Evolutionary conservation across 2,797 vertebrate genomes (phyloP).

Genomic region (Lemur catta): DNA sequence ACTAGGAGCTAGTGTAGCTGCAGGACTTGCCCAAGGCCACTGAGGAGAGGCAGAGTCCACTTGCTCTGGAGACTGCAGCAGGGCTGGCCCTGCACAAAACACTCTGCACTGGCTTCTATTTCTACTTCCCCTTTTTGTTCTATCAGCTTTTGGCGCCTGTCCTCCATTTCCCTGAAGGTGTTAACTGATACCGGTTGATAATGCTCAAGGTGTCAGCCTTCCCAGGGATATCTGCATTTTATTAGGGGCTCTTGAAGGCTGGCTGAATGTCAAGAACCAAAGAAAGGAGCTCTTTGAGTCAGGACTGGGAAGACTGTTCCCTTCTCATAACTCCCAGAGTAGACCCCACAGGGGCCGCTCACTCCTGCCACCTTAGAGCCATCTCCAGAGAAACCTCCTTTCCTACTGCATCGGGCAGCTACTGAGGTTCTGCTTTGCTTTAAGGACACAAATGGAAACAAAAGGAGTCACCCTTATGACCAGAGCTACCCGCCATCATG

Average conservation of each 20-base stretch:
- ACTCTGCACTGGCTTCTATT: neutral
- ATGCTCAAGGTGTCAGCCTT: slow-evolving; percentile 71
- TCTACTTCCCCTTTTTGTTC: slow-evolving; percentile 37
- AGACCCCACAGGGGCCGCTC: neutral
- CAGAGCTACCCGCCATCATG: neutral
- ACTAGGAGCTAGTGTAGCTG: slow-evolving; percentile 38
- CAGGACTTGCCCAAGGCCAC: slow-evolving; percentile 69
- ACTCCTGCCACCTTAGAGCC: neutral
- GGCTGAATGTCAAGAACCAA: slow-evolving; percentile 59
- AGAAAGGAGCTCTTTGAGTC: slow-evolving; percentile 50
- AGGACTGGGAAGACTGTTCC: neutral
- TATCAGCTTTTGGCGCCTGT: slow-evolving; percentile 21
- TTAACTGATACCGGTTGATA: slow-evolving; percentile 68
- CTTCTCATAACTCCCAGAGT: neutral
- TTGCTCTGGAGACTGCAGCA: neutral
- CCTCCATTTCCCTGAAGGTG: slow-evolving; percentile 52
- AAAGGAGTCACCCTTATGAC: neutral
- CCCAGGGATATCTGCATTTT: slow-evolving; percentile 66
- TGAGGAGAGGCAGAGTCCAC: slow-evolving; percentile 50
- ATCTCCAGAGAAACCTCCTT: neutral
- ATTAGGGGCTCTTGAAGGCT: slow-evolving; percentile 60
- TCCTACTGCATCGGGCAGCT: neutral
- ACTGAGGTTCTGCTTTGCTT: neutral
- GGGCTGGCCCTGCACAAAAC: neutral
- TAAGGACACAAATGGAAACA: neutral